Percentiles rank a stretch among this genome's conserved stretches.
These are phyloP conservation scores for Syrrhaptes paradoxus DNA, from an alignment of 2,113 vertebrate genomes.

Conservation along the genomic window DNA sequence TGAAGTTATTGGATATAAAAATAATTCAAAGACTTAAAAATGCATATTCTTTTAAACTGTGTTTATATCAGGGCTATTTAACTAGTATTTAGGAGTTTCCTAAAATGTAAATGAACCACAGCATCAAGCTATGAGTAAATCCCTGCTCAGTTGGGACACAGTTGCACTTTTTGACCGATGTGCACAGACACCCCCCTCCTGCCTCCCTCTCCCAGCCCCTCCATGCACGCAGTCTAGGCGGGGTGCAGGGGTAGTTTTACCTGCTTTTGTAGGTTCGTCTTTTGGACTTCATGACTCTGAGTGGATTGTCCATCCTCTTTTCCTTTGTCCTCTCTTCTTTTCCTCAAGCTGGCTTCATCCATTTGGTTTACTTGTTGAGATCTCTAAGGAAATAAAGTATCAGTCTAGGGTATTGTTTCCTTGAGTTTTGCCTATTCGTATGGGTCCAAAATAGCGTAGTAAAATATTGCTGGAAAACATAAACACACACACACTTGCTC, in stretches of 20 bases:
- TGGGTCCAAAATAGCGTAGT: rapidly evolving
- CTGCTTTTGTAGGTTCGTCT: conserved; percentile 74
- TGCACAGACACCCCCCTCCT: too few species aligned
- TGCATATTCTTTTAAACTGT: neutral
- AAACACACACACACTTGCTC: rapidly evolving
- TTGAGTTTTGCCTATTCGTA: neutral
- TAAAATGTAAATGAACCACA: neutral
- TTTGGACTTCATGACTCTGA: conserved; percentile 31
- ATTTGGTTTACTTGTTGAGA: conserved; percentile 32
- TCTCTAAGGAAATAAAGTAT: neutral
- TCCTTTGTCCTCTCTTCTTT: neutral
- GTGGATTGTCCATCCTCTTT: conserved; percentile 38
- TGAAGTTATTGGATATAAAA: neutral
- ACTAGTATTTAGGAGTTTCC: neutral
- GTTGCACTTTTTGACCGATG: rapidly evolving
- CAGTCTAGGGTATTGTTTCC: neutral
- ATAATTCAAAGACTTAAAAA: neutral
- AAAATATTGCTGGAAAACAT: neutral
- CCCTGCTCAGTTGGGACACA: neutral
- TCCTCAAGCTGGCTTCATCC: conserved; percentile 55
- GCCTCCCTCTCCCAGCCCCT: neutral
- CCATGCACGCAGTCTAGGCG: rapidly evolving
- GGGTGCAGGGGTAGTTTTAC: conserved; percentile 6
- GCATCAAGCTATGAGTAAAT: rapidly evolving
- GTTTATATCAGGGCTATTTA: neutral